Conservation (phyloP, 2,797 vertebrate genomes). For the Chromis chromis region DNA sequence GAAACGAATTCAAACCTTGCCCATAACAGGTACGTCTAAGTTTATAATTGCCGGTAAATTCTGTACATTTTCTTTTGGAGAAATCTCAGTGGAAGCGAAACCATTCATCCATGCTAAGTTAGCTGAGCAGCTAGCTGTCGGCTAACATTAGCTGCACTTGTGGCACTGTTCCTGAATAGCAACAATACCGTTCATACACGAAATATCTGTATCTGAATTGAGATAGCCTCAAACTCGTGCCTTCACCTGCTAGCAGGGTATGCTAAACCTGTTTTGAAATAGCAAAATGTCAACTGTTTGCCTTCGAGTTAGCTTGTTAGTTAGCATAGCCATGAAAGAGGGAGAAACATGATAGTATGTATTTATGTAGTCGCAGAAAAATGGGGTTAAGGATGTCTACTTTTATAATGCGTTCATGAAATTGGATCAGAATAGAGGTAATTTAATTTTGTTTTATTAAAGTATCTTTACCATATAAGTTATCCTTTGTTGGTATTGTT, state of each 20-base stretch:
- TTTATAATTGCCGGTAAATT: background rate
- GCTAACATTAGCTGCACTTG: slow-evolving; percentile 66
- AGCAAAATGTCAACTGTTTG: background rate
- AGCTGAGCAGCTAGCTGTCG: slow-evolving; percentile 60
- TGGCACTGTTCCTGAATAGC: slow-evolving; percentile 16
- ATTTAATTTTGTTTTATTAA: background rate
- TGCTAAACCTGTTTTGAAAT: background rate
- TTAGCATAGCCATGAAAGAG: slow-evolving; percentile 43
- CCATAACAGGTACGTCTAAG: slow-evolving; percentile 60
- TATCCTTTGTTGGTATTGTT: slow-evolving; percentile 3
- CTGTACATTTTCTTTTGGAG: background rate
- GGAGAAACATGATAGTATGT: background rate
- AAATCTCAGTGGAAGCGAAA: slow-evolving; percentile 28
- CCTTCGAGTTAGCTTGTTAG: slow-evolving; percentile 22
- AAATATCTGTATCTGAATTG: background rate
- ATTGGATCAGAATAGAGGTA: background rate
- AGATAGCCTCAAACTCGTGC: background rate
- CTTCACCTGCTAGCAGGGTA: accelerated
- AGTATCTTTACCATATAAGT: slow-evolving; percentile 2
- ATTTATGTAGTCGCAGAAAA: background rate
- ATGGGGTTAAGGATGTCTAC: background rate
- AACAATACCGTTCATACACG: background rate
- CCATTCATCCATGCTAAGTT: slow-evolving; percentile 71
- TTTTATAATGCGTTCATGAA: background rate
- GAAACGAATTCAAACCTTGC: background rate